These are phyloP conservation scores for Mormyrops attenuatus DNA, from an alignment of 2,797 vertebrate genomes.

Conservation along the genomic window DNA sequence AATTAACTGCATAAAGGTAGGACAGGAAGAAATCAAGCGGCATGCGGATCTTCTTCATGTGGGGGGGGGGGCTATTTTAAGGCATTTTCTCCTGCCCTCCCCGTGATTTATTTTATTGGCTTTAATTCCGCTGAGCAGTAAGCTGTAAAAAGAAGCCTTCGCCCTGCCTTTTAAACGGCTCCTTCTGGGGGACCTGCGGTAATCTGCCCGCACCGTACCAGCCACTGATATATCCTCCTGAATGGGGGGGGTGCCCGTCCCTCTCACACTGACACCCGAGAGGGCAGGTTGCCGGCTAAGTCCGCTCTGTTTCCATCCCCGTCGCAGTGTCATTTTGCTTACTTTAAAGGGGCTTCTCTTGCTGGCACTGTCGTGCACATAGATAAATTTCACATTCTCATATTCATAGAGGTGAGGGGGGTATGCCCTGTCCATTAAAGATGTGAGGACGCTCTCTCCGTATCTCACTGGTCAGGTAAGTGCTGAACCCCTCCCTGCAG, in stretches of 20 bases:
- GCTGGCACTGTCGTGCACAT: neutral
- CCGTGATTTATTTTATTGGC: conserved; percentile 32
- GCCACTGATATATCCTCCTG: conserved; percentile 51
- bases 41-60: conserved; percentile 24
- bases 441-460: conserved; percentile 24
- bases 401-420: neutral
- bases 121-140: conserved; percentile 45
- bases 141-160: conserved; percentile 44
- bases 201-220: conserved; percentile 44
- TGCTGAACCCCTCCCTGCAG: neutral
- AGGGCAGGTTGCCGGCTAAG: neutral
- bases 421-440: neutral
- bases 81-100: conserved; percentile 14
- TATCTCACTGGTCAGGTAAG: conserved; percentile 17
- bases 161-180: conserved; percentile 47
- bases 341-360: neutral
- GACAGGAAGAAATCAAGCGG: neutral
- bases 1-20: conserved; percentile 24
- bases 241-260: conserved; percentile 32
- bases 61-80: conserved; percentile 49
- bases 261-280: conserved; percentile 28
- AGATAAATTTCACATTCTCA: neutral
- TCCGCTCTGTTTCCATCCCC: neutral
- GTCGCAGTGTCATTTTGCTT: neutral
- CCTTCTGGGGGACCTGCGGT: conserved; percentile 36